These are phyloP conservation scores for Ecliptopera silaceata DNA, from an alignment of 2,888 invertebrate genomes.

Conservation along the genomic window DNA sequence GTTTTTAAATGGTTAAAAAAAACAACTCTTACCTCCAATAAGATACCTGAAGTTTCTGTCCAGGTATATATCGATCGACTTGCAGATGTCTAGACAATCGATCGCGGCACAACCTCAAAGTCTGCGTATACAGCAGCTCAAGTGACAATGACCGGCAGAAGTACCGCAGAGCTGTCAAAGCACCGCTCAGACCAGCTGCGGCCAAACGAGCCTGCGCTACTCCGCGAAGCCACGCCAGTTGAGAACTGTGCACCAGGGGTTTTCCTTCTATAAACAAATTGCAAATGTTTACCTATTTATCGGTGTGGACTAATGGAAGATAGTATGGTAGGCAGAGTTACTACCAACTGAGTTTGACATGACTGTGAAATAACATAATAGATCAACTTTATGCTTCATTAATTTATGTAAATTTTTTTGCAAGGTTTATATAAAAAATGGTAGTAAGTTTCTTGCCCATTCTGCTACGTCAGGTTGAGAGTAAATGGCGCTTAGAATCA, in stretches of 20 bases:
- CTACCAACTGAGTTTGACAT: too few relatives aligned
- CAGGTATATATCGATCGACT: conserved; percentile 95
- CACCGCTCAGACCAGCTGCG: conserved; percentile 89
- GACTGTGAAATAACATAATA: too few relatives aligned
- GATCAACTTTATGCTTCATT: too few relatives aligned
- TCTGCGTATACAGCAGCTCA: conserved; percentile 94
- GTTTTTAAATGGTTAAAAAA: too few relatives aligned
- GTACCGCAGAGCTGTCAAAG: conserved; percentile 87
- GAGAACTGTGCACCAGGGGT: conserved; percentile 96
- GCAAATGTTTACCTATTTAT: neutral
- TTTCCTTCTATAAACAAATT: conserved; percentile 90
- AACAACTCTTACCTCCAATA: conserved; percentile 96
- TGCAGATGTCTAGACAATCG: conserved; percentile 94
- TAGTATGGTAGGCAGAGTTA: too few relatives aligned
- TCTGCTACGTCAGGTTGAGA: too few relatives aligned
- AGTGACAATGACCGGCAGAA: conserved; percentile 98
- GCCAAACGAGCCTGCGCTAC: conserved; percentile 95
- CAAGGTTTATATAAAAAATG: too few relatives aligned
- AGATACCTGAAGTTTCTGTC: conserved; percentile 94
- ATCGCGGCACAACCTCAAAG: conserved; percentile 93
- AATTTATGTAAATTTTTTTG: too few relatives aligned
- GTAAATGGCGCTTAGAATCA: too few relatives aligned
- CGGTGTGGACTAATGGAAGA: too few relatives aligned
- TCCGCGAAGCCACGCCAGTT: conserved; percentile 96
- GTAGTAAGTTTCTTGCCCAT: too few relatives aligned